Evolutionary conservation across 2,888 invertebrate species (phyloP).

Genomic region (Volucella bombylans): DNA sequence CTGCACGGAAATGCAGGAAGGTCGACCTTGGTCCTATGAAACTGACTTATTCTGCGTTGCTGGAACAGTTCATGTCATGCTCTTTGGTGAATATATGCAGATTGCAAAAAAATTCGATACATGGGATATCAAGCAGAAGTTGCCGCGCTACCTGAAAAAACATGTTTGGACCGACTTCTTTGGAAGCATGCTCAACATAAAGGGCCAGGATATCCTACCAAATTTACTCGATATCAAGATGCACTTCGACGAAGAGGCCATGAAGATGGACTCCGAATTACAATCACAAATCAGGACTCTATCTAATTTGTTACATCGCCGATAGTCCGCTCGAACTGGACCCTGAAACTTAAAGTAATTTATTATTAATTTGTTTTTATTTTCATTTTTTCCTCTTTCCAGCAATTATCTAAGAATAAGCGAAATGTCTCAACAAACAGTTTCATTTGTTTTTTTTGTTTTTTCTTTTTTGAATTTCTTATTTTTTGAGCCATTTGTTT

Average conservation of each 20-base stretch:
- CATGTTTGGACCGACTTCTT: constrained; percentile 93
- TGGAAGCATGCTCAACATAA: constrained; percentile 91
- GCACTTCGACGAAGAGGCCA: constrained; percentile 80
- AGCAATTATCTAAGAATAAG: constrained; percentile 40
- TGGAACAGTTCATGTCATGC: constrained; percentile 93
- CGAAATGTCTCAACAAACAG: constrained; percentile 26
- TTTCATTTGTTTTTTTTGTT: constrained; percentile 43
- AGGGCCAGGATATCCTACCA: constrained; percentile 89
- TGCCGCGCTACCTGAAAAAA: constrained; percentile 89
- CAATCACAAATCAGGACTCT: constrained; percentile 82
- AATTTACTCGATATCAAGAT: constrained; percentile 84
- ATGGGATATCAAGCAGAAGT: constrained; percentile 88
- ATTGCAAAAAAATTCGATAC: constrained; percentile 86
- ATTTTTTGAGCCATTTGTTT: constrained; percentile 15
- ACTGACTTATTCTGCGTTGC: constrained; percentile 96
- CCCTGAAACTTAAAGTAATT: constrained; percentile 26
- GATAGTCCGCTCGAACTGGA: constrained; percentile 76
- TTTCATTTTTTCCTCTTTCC: constrained; percentile 5
- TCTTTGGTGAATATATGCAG: constrained; percentile 96
- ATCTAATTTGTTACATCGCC: constrained; percentile 81
- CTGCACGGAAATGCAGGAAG: constrained; percentile 96
- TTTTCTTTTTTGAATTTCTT: constrained; percentile 22
- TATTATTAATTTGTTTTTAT: constrained; percentile 24
- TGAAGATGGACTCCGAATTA: constrained; percentile 82
- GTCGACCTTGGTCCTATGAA: constrained; percentile 96